Percentiles rank a stretch among this genome's conserved stretches.
These are phyloP conservation scores for Lepidocyrtoides sp. DNA, from an alignment of 2,888 invertebrate species.

Conservation along the genomic window DNA sequence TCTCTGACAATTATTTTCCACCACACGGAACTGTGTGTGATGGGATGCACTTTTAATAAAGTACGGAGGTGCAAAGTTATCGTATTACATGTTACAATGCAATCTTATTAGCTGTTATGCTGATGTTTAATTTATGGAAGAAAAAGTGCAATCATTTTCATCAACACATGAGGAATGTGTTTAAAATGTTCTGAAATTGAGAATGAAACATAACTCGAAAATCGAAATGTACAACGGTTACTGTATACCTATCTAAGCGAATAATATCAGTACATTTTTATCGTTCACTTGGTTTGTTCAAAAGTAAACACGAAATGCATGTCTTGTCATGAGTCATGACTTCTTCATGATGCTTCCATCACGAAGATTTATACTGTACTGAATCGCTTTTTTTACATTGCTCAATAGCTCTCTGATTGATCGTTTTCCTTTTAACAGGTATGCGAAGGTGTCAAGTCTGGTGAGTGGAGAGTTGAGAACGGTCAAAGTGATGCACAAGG, in stretches of 20 bases:
- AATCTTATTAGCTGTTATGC: no score
- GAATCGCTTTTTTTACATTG: background rate
- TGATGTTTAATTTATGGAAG: no score
- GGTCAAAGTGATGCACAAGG: slow-evolving; percentile 95
- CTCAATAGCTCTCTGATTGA: slow-evolving; percentile 19
- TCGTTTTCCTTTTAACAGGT: slow-evolving; percentile 89
- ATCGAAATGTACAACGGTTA: no score
- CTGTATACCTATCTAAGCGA: no score
- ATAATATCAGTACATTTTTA: background rate
- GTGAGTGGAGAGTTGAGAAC: slow-evolving; percentile 94
- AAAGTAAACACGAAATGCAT: slow-evolving; percentile 1
- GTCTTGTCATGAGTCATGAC: slow-evolving; percentile 20
- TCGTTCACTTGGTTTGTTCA: background rate
- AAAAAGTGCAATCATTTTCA: no score
- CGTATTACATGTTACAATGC: background rate
- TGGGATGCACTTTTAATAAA: slow-evolving; percentile 5
- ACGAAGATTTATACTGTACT: slow-evolving; percentile 28
- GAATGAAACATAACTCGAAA: no score
- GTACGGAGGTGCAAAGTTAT: background rate
- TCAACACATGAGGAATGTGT: no score
- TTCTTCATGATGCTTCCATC: slow-evolving; percentile 46
- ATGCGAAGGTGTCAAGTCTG: slow-evolving; percentile 92
- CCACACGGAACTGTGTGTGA: slow-evolving; percentile 15
- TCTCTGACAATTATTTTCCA: background rate
- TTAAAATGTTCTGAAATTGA: no score